Percentiles rank a stretch among this genome's conserved stretches.
Conservation (phyloP, 2,888 invertebrate species). For the Xestia rhomboidea region DNA sequence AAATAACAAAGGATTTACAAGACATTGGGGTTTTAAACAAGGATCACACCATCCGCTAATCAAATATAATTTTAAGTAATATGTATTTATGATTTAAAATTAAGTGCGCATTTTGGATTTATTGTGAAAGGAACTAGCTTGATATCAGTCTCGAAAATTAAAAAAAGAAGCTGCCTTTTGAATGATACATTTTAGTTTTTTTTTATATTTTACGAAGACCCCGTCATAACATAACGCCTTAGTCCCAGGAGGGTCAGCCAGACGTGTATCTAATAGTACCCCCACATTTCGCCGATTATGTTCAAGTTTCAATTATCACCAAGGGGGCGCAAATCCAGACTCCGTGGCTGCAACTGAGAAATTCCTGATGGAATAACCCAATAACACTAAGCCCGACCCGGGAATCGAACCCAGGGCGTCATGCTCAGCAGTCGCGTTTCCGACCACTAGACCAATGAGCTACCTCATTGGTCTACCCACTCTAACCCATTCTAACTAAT, state of each 20-base stretch:
- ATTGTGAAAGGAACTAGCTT: slow-evolving; percentile 60
- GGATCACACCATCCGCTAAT: slow-evolving; percentile 38
- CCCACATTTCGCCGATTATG: neutral
- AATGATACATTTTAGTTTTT: neutral
- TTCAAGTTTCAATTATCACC: neutral
- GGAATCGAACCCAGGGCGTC: neutral
- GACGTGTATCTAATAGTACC: neutral
- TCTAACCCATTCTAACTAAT: neutral
- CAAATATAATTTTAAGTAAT: slow-evolving; percentile 51
- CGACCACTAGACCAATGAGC: neutral
- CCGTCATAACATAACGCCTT: neutral
- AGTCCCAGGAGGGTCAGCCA: neutral
- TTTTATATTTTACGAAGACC: slow-evolving; percentile 23
- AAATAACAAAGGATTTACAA: neutral
- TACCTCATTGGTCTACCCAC: too few relatives aligned
- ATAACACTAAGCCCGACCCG: neutral
- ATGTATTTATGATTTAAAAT: slow-evolving; percentile 49
- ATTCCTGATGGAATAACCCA: neutral
- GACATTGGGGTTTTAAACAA: slow-evolving; percentile 46
- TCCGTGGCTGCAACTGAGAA: neutral
- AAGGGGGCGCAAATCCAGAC: neutral
- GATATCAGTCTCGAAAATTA: slow-evolving; percentile 64
- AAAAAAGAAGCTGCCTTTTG: slow-evolving; percentile 60
- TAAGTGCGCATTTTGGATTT: slow-evolving; percentile 62
- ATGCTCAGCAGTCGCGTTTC: neutral